Evolutionary conservation across 2,113 vertebrate genomes (phyloP).

Genomic region (Suricata suricatta): DNA sequence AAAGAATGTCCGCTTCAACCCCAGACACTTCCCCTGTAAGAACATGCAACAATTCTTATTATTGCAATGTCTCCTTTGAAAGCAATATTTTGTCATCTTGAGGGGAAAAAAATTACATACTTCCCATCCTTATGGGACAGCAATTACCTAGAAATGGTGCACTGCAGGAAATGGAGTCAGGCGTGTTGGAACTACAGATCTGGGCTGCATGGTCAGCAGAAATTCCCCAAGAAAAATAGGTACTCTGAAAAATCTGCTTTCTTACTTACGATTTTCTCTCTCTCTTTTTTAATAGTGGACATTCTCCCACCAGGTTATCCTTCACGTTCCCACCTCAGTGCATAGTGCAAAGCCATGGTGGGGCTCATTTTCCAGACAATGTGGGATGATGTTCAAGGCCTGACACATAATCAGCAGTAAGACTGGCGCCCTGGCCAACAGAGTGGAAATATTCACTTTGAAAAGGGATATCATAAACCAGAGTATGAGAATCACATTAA

Average conservation of each 20-base stretch:
- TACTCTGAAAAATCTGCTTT: slow-evolving; percentile 72
- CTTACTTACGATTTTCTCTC: slow-evolving; percentile 28
- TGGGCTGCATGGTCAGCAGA: slow-evolving; percentile 67
- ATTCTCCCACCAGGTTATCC: slow-evolving; percentile 17
- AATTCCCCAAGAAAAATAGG: slow-evolving; percentile 59
- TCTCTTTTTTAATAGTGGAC: slow-evolving; percentile 31
- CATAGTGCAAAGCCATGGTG: background rate
- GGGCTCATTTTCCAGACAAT: slow-evolving; percentile 42
- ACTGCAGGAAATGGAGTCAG: slow-evolving; percentile 50
- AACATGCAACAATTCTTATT: slow-evolving; percentile 73
- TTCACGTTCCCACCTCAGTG: slow-evolving; percentile 21
- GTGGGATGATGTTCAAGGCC: slow-evolving; percentile 41
- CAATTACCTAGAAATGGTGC: slow-evolving; percentile 61
- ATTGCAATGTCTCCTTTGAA: slow-evolving; percentile 75
- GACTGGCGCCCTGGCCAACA: slow-evolving; percentile 21
- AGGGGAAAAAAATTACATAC: slow-evolving; percentile 54
- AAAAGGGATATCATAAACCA: slow-evolving; percentile 45
- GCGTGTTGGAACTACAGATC: slow-evolving; percentile 50
- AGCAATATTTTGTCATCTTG: slow-evolving; percentile 76
- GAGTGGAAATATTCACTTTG: slow-evolving; percentile 51
- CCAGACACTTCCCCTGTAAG: slow-evolving; percentile 66
- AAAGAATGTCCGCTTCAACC: slow-evolving; percentile 34
- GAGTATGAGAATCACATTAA: slow-evolving; percentile 57
- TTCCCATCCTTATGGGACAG: slow-evolving; percentile 64
- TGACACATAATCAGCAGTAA: slow-evolving; percentile 18